Base-by-base conservation (phyloP, 1,140 invertebrate genomes). In the Megalopta genalis region DNA sequence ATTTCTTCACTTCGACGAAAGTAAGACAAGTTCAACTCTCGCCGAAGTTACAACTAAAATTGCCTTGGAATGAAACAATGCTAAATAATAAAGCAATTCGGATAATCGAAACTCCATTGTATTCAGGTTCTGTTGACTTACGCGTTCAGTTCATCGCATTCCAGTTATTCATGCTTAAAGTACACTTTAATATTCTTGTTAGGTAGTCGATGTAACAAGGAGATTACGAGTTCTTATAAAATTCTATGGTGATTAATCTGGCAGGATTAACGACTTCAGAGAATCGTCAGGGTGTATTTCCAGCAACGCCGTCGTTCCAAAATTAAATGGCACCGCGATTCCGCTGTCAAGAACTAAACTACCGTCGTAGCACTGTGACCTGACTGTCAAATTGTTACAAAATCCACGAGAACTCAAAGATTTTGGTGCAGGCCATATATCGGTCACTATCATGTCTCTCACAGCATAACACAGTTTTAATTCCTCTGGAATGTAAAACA, bases 311-410 rank as follows among this genome's bases (percentile, higher is more conserved):
- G 96, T 94, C 0, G 98, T 96, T 5, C 99, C 99, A 90, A 99
- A 97, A 93, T 99, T 99, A 92, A 99, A 99, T 0, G 95, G 95
- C 89, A 98, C 98, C 0, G 97, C 98, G 12, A 99, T 95, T 70
- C 98, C 98, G 25, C 99, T 99, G 93, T 99, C 99, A n/a, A 99
- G 95, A 0, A 99, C 98, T 16, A 99, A 93, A 89, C 96, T 96
- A 0, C 98, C 99, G 93, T 99, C 98, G 81, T 96, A 97, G 94
- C 99, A 99, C 73, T 97, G 95, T 1, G 98, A 99, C 87, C 95
- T 95, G 1, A 99, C 94, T 72, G 95, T 94, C 27, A 99, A 94
- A 54, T 94, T 95, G 52, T 93, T 91, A 21, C 95, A 96, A 86
- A 95, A 95, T 69, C 95, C 96, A 16, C 96, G 93, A 0, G 95